Evolutionary conservation across 2,797 vertebrate species (phyloP), one percentile per base, ranked within the genome.

Genomic region (Hemitrygon akajei): DNA sequence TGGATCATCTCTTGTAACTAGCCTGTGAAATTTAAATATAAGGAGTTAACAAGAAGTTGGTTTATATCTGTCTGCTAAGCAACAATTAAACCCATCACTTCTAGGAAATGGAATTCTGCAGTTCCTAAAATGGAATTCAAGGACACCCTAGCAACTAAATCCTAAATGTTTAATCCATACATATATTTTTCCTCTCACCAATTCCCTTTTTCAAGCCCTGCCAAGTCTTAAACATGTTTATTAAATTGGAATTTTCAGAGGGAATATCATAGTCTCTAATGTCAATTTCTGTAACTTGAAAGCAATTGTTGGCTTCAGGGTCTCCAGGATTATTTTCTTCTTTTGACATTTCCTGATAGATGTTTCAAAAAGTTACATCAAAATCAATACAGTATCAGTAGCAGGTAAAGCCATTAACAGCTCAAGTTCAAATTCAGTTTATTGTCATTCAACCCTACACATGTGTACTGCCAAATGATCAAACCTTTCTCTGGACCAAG

Each of bases 1-100:
- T 60, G 97, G 96, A 25, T 97, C 97, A 94, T 97, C 97, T 94
- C 97, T 97, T 94, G 97, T 95, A 0, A 96, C 97, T 95, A 98
- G 97, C 95, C 97, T 98, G 93, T 40, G 73, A 94, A 30, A 94
- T 22, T 22, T 5, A 56, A 81, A 81, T 56, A 75, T 56, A 76
- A 75, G n/a, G 22, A 84, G 11, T 69, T 12, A 75, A 18, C 34
- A 71, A 27, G 1, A 93, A 56, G 4, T 58, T 56, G 14, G 56
- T 16, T 25, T 3, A 9, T 18, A 22, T 27, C 66, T 47, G 25
- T 20, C 37, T 56, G 71, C 40, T 73, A 56, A 2, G 2, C 11
- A 27, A 3, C 91, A 91, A 22, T 5, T n/a, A n/a, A 12, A 93
- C 30, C 25, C 27, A 93, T 16, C 40, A 93, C 5, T n/a, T 58